Evolutionary conservation across 1,140 invertebrate genomes (phyloP).

Genomic region (Leptopilina boulardi): DNA sequence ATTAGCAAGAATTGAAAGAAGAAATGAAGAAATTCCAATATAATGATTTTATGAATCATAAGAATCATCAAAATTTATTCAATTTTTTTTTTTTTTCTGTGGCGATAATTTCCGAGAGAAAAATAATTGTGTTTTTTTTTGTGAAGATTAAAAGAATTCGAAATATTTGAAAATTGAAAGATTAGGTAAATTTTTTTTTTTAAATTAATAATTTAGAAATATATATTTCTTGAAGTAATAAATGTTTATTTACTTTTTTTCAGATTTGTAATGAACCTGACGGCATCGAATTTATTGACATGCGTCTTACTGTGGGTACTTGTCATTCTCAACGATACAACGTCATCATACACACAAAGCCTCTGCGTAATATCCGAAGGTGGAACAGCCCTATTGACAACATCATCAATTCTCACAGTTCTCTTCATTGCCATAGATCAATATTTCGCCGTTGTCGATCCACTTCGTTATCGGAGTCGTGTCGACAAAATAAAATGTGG

Average conservation of each 20-base stretch:
- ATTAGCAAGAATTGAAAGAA: too few species aligned
- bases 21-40: too few species aligned
- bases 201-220: not conserved
- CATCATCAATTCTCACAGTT: conserved; percentile 81
- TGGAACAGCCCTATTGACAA: conserved; percentile 66
- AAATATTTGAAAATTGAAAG: too few species aligned
- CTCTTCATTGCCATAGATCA: conserved; percentile 90
- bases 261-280: conserved; percentile 84
- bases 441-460: conserved; percentile 91
- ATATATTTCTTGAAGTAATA: not conserved
- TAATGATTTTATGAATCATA: too few species aligned
- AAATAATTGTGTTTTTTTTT: too few species aligned
- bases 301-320: conserved; percentile 79
- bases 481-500: conserved; percentile 85
- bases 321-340: conserved; percentile 70
- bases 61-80: too few species aligned
- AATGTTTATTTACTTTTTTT: conserved; percentile 48
- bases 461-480: conserved; percentile 87
- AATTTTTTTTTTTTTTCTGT: too few species aligned
- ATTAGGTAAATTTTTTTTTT: not conserved
- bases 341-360: conserved; percentile 44
- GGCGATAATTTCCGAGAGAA: too few species aligned
- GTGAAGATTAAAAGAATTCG: too few species aligned
- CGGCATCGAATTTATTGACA: conserved; percentile 81
- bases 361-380: conserved; percentile 67